phyloP scores from a whole-genome alignment of 2,113 vertebrate species.

The Callipepla californica region DNA sequence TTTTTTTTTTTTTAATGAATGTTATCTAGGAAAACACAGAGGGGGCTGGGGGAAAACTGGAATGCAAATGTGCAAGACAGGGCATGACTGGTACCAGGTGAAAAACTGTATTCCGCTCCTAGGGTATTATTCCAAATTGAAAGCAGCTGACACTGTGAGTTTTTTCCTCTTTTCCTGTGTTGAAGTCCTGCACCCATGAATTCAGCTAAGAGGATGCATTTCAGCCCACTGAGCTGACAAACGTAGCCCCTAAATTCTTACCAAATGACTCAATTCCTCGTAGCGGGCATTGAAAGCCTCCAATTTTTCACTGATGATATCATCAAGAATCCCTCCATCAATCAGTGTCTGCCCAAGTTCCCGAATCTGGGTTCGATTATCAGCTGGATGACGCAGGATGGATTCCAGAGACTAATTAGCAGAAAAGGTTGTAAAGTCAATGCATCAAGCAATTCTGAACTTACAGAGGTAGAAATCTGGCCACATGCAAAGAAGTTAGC shows the following conservation, averaged over 20 bases:
- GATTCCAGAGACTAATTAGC: constrained; percentile 87
- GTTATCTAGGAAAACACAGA: not conserved
- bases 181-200: not conserved
- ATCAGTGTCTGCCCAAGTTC: constrained; percentile 97
- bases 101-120: not conserved
- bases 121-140: not conserved
- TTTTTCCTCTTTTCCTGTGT: not conserved
- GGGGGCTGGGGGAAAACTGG: not conserved
- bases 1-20: not conserved
- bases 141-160: not conserved
- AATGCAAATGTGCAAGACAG: not conserved
- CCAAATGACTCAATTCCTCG: constrained; percentile 91
- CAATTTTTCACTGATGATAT: constrained; percentile 96
- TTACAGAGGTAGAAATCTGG: not conserved
- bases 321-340: constrained; percentile 97
- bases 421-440: not conserved
- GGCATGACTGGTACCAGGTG: not conserved
- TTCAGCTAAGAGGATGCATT: not conserved
- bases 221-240: not conserved
- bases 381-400: constrained; percentile 91
- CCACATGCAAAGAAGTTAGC: not conserved
- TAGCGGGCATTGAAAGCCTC: constrained; percentile 92
- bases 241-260: constrained; percentile 67
- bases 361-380: constrained; percentile 97
- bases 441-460: not conserved